These are phyloP conservation scores for Stenchaetothrips biformis DNA, from an alignment of 2,888 invertebrate species.

Conservation along the genomic window DNA sequence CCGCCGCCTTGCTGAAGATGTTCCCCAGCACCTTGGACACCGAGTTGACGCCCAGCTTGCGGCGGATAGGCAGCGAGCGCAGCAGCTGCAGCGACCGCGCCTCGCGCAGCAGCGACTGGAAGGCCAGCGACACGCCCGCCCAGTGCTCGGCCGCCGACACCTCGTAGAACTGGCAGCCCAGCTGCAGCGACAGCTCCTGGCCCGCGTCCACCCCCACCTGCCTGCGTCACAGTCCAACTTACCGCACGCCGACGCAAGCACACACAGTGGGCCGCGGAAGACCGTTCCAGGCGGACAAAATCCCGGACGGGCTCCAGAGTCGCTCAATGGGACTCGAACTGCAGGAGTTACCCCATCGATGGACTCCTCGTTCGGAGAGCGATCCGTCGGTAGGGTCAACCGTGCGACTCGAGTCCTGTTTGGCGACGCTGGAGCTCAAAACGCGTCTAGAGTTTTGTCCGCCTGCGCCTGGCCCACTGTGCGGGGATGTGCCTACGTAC, in stretches of 20 bases:
- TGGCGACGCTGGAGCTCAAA: too few species aligned
- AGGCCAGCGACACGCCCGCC: slow-evolving; percentile 74
- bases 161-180: slow-evolving; percentile 78
- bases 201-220: slow-evolving; percentile 75
- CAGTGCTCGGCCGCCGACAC: slow-evolving; percentile 78
- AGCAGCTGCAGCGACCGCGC: slow-evolving; percentile 71
- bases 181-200: slow-evolving; percentile 69
- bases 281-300: too few species aligned
- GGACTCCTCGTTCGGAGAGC: background rate
- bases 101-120: slow-evolving; percentile 68
- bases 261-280: too few species aligned
- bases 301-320: too few species aligned
- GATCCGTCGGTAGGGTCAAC: background rate
- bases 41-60: slow-evolving; percentile 70
- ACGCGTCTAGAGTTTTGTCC: too few species aligned
- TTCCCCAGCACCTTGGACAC: slow-evolving; percentile 74
- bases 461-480: too few species aligned
- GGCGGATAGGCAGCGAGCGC: slow-evolving; percentile 60
- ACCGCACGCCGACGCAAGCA: too few species aligned
- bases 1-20: slow-evolving; percentile 70
- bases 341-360: background rate
- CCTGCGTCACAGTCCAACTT: slow-evolving; percentile 48
- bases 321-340: too few species aligned
- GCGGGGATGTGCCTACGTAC: slow-evolving; percentile 45
- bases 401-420: too few species aligned